Evolutionary conservation across 2,888 invertebrate species (phyloP).

Genomic region (Labia minor): DNA sequence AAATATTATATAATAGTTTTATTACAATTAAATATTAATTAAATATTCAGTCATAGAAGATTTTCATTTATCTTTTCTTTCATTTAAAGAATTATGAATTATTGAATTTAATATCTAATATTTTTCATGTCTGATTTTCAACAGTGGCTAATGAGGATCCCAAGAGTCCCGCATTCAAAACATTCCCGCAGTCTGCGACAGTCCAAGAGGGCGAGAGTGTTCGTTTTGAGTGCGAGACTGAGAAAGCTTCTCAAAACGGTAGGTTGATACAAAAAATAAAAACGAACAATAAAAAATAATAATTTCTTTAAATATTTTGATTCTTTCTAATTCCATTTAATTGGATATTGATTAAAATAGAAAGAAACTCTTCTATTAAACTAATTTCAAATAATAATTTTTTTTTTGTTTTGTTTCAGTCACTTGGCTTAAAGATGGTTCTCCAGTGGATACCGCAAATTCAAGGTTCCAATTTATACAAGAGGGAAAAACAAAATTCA

Average conservation of each 20-base stretch:
- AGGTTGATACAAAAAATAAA: conserved; percentile 19
- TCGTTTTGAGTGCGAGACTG: conserved; percentile 68
- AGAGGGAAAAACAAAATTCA: conserved; percentile 68
- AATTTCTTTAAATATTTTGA: too few relatives aligned
- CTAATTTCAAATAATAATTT: background rate
- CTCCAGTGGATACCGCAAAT: conserved; percentile 61
- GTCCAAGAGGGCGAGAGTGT: conserved; percentile 69
- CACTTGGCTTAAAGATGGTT: conserved; percentile 85
- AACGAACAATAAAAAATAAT: background rate
- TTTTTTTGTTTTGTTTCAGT: conserved; percentile 34
- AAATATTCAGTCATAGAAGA: too few relatives aligned
- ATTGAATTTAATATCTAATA: too few relatives aligned
- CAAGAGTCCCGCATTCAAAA: conserved; percentile 71
- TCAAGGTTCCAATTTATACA: conserved; percentile 70
- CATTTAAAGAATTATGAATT: too few relatives aligned
- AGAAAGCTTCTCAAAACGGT: conserved; percentile 47
- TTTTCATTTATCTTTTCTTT: too few relatives aligned
- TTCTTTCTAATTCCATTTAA: background rate
- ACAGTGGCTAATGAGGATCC: conserved; percentile 75
- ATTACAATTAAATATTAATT: too few relatives aligned
- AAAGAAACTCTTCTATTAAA: conserved; percentile 9
- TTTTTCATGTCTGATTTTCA: too few relatives aligned
- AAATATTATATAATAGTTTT: too few relatives aligned
- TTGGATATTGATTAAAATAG: background rate
- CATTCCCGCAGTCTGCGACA: conserved; percentile 82